phyloP scores from a whole-genome alignment of 1,140 invertebrate species.

The Calliphora vicina region DNA sequence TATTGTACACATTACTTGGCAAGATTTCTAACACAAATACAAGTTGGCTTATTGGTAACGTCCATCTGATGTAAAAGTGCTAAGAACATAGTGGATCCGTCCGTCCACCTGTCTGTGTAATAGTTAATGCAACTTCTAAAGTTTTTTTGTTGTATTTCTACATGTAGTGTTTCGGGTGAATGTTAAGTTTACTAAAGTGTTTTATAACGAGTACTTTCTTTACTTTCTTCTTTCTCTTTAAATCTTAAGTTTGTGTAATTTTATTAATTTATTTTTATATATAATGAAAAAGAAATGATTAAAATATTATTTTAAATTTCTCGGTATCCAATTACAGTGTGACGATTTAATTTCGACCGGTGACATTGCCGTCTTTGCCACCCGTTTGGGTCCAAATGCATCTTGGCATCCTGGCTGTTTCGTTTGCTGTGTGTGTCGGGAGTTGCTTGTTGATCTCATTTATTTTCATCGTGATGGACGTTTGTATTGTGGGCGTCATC shows the following conservation, averaged over 20 bases:
- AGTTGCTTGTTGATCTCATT: constrained; percentile 95
- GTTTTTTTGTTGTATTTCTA: too few species aligned
- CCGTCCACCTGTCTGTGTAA: neutral
- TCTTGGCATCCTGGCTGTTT: constrained; percentile 96
- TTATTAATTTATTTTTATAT: neutral
- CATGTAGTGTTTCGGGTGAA: too few species aligned
- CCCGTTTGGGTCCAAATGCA: constrained; percentile 79
- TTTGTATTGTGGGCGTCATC: constrained; percentile 95
- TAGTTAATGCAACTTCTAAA: neutral
- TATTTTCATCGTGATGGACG: constrained; percentile 91
- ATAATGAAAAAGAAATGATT: neutral
- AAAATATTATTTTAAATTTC: neutral
- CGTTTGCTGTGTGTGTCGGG: constrained; percentile 87
- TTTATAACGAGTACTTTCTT: neutral
- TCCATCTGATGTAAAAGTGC: neutral
- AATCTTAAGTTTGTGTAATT: neutral
- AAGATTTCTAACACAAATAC: neutral
- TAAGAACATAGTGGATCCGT: neutral
- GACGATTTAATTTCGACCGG: constrained; percentile 81
- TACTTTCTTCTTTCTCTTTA: neutral
- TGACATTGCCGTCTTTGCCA: constrained; percentile 88
- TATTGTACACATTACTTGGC: neutral
- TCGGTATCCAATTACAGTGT: constrained; percentile 71
- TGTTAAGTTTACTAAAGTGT: neutral
- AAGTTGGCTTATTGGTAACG: neutral